Percentiles rank a stretch among this genome's conserved stretches.
Conservation (phyloP, 2,113 vertebrate species). For the Forbesichthys agassizii region DNA sequence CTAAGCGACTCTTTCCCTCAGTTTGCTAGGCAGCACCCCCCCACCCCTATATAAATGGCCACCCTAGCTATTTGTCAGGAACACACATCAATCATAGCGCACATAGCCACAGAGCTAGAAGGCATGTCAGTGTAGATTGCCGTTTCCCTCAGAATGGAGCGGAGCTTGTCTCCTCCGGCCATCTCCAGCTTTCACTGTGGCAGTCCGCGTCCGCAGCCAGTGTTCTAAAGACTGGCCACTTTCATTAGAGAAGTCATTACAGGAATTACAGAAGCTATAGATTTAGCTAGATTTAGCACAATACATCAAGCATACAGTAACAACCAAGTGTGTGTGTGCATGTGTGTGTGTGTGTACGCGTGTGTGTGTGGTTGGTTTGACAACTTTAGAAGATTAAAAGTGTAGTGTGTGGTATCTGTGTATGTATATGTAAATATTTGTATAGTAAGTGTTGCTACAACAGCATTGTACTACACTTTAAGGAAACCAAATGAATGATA, state of each 20-base stretch:
- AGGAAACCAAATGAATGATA: not conserved
- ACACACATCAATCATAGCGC: constrained; percentile 67
- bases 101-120: constrained; percentile 60
- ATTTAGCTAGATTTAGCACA: constrained; percentile 54
- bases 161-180: constrained; percentile 66
- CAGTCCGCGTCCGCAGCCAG: constrained; percentile 45
- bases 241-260: constrained; percentile 75
- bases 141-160: constrained; percentile 61
- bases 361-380: not conserved
- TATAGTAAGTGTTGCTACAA: not conserved
- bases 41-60: constrained; percentile 63
- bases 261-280: constrained; percentile 63
- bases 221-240: constrained; percentile 65
- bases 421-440: constrained; percentile 3
- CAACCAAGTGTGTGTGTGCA: constrained; percentile 35
- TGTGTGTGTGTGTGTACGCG: not conserved
- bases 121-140: constrained; percentile 59
- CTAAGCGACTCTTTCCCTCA: constrained; percentile 67
- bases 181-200: constrained; percentile 36
- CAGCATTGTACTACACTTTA: not conserved
- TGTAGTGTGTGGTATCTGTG: not conserved
- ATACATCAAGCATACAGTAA: constrained; percentile 41
- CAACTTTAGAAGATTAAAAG: too few relatives aligned
- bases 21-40: constrained; percentile 60
- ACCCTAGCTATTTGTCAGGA: constrained; percentile 62